Percentiles rank a stretch among this genome's conserved stretches.
Evolutionary conservation across 2,888 invertebrate species (phyloP).

Genomic region (Smittia sp.): DNA sequence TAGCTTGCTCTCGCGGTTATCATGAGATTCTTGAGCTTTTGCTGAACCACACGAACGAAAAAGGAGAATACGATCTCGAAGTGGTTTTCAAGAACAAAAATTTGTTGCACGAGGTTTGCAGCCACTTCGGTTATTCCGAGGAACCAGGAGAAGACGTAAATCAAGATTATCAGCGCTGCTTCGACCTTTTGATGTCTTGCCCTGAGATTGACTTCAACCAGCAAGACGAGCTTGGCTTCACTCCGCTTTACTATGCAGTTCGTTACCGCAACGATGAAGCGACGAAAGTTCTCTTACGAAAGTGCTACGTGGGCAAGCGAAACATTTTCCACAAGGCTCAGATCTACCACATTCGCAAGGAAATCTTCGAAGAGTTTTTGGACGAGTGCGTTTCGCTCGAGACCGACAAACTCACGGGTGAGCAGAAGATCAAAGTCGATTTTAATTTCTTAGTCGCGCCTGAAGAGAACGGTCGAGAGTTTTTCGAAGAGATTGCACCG

Average conservation of each 20-base stretch:
- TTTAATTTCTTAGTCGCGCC: conserved; percentile 68
- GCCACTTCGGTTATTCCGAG: conserved; percentile 21
- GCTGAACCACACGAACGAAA: background rate
- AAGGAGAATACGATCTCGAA: background rate
- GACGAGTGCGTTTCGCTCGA: conserved; percentile 70
- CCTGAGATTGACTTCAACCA: conserved; percentile 55
- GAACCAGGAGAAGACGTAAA: background rate
- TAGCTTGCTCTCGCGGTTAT: conserved; percentile 23
- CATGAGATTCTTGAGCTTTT: conserved; percentile 16
- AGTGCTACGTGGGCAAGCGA: background rate
- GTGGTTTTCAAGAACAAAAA: background rate
- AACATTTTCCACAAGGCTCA: conserved; percentile 10
- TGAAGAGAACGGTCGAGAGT: conserved; percentile 46
- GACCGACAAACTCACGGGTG: conserved; percentile 55
- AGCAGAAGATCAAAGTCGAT: conserved; percentile 71
- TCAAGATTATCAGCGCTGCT: conserved; percentile 1
- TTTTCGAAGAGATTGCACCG: conserved; percentile 67
- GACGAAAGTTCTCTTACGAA: conserved; percentile 59
- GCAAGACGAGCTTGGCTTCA: conserved; percentile 63
- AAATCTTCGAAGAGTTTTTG: conserved; percentile 68
- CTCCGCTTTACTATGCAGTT: conserved; percentile 73
- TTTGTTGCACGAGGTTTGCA: conserved; percentile 16
- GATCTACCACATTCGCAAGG: conserved; percentile 56
- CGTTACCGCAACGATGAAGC: conserved; percentile 66
- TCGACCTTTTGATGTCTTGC: conserved; percentile 4